Base-by-base conservation (phyloP, 2,797 vertebrate species). In the Tenualosa thibaudeaui region DNA sequence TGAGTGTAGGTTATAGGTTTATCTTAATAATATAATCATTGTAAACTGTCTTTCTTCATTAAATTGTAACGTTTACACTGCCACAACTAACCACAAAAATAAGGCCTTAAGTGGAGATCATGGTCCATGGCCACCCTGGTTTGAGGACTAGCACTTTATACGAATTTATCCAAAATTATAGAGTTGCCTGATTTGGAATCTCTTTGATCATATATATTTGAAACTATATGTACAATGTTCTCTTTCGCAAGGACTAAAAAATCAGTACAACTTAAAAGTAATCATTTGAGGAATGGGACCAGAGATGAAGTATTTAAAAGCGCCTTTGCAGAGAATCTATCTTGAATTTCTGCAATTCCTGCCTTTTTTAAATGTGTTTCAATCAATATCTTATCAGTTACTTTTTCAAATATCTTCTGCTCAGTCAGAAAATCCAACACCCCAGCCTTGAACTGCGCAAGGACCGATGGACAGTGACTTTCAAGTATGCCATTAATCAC, bases 351-450 rank as follows among this genome's bases (percentile, higher is more conserved):
- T 19, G 6, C 40, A 46, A 46, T 43, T 46, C 40, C 5, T 22
- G 37, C 19, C 40, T 78, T 46, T 78, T 78, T 78, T 78, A 22
- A 15, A 46, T 43, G 71, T 46, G 71, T 46, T 46, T 9, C 5
- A 40, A 78, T 78, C 40, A 46, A 78, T 78, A 78, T 78, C 71
- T 78, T 78, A 78, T 78, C 71, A 71, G 71, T 46, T 78, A 78
- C 71, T n/a, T 78, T 78, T 78, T 78, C 40, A 78, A 7, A 78
- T 78, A 40, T 78, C 19, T 9, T 78, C 17, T 78, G 71, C 40
- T 43, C 37, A n/a, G 71, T 78, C 71, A 78, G 71, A 78, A 78
- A 78, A 46, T 78, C 71, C 26, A 46, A 78, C 71, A 46, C 40
- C 19, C 37, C 37, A 78, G 46, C 71, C 71, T 78, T 78, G 71